Conservation (phyloP, 1,140 invertebrate genomes). For the Helicorthomorpha holstii region DNA sequence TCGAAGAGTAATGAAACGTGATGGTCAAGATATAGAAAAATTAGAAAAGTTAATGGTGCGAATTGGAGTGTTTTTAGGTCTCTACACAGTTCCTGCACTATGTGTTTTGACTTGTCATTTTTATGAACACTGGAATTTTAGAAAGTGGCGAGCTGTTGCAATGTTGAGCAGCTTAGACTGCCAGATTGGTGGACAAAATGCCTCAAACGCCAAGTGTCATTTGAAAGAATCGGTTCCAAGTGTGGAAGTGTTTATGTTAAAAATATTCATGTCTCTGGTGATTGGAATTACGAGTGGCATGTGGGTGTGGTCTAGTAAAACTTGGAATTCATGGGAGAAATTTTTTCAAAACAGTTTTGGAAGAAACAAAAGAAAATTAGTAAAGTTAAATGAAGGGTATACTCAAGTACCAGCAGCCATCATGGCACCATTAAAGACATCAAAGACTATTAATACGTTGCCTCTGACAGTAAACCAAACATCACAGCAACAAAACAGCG, state of each 20-base stretch:
- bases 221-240: conserved; percentile 25
- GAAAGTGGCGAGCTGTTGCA: not conserved
- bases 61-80: conserved; percentile 25
- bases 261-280: conserved; percentile 30
- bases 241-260: conserved; percentile 23
- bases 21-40: conserved; percentile 13
- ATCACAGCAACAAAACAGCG: too few species aligned
- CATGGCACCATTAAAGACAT: too few species aligned
- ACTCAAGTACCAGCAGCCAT: too few species aligned
- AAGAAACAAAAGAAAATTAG: too few species aligned
- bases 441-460: too few species aligned
- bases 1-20: conserved; percentile 12
- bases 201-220: conserved; percentile 17
- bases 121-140: conserved; percentile 14
- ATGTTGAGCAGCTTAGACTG: not conserved
- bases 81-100: conserved; percentile 25
- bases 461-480: too few species aligned
- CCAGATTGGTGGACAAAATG: not conserved
- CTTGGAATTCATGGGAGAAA: conserved; percentile 29
- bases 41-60: conserved; percentile 21
- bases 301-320: conserved; percentile 39
- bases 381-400: too few species aligned
- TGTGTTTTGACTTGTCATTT: conserved; percentile 23
- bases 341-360: too few species aligned
- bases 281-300: conserved; percentile 37